phyloP scores from a whole-genome alignment of 37 sponge, comb jelly and placozoan genomes.

The Cliona cf. orientalis region DNA sequence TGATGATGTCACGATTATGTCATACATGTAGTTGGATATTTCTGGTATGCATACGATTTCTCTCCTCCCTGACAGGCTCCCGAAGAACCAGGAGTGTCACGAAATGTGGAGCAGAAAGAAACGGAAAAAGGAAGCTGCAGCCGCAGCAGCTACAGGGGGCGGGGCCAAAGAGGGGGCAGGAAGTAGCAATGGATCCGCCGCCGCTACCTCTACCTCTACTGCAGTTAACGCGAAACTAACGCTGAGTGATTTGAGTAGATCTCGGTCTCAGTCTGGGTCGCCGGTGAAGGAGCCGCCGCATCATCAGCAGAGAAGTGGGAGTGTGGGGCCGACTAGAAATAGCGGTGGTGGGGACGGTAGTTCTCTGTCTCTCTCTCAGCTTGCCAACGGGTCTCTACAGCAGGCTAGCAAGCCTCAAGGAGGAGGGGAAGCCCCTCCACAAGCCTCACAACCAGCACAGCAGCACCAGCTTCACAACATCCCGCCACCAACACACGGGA shows the following conservation, averaged over 20 bases:
- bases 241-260: too few species aligned
- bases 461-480: neutral
- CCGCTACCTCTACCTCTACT: conserved; percentile 1
- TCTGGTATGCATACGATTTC: conserved; percentile 3
- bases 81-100: conserved; percentile 94
- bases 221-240: too few species aligned
- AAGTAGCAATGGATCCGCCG: neutral
- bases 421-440: too few species aligned
- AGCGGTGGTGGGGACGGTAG: neutral
- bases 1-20: neutral
- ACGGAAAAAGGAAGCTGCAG: conserved; percentile 67
- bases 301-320: too few species aligned
- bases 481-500: neutral
- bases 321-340: too few species aligned
- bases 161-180: neutral
- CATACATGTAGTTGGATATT: neutral
- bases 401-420: too few species aligned
- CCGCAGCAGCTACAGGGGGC: neutral
- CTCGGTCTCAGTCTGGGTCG: too few species aligned
- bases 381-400: too few species aligned
- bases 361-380: too few species aligned
- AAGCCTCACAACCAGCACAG: too few species aligned
- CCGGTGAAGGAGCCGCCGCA: too few species aligned
- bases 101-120: conserved; percentile 95
- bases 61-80: conserved; percentile 61